Evolutionary conservation across 2,797 vertebrate species (phyloP).

Genomic region (Poeciliopsis infans): DNA sequence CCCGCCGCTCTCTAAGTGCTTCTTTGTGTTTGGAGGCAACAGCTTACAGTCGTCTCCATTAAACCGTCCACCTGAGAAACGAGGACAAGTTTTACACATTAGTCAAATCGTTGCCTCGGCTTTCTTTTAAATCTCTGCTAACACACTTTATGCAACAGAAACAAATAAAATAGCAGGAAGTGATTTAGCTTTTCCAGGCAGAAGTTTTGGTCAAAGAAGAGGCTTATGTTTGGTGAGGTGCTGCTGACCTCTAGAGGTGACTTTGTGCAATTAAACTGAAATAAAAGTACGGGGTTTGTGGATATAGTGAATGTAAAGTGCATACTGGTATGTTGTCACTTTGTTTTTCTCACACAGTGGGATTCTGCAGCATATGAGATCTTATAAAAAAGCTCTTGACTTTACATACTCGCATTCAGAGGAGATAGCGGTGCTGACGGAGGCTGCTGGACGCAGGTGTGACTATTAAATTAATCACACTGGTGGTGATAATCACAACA

Average conservation of each 20-base stretch:
- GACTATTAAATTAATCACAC: no score
- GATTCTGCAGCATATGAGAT: constrained; percentile 71
- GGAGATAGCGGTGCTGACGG: constrained; percentile 71
- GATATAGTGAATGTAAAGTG: background rate
- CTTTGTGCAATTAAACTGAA: background rate
- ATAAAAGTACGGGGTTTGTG: background rate
- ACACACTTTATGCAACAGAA: background rate
- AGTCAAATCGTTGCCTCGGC: background rate
- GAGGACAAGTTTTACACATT: constrained; percentile 46
- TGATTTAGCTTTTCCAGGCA: background rate
- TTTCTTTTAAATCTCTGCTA: background rate
- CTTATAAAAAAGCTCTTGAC: constrained; percentile 70
- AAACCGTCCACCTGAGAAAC: background rate
- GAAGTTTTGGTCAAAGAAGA: background rate
- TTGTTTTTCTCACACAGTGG: constrained; percentile 57
- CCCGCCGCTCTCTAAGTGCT: constrained; percentile 40
- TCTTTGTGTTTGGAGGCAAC: constrained; percentile 29
- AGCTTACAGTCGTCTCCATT: background rate
- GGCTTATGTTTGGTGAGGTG: constrained; percentile 9
- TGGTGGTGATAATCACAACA: background rate
- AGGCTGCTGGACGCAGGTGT: constrained; percentile 80
- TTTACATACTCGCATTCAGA: constrained; percentile 78
- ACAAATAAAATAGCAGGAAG: background rate
- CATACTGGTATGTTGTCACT: background rate
- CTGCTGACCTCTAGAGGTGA: constrained; percentile 62